Evolutionary conservation across 1,140 invertebrate genomes (phyloP).

Genomic region (Drosophila bipectinata): DNA sequence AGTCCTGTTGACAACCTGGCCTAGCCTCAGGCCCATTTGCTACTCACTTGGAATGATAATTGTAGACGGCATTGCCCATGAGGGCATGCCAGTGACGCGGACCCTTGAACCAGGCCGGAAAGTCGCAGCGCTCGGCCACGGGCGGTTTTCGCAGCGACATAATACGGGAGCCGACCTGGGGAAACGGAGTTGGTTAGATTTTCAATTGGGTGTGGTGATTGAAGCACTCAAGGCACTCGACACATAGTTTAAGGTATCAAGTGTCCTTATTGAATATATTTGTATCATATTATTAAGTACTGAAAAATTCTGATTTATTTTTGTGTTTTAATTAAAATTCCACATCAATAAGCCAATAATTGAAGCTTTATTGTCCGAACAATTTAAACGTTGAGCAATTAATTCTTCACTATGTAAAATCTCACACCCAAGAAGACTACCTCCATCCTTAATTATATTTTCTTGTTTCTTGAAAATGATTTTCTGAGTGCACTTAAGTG

Average conservation of each 20-base stretch:
- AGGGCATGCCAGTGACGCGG: constrained; percentile 83
- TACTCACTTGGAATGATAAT: constrained; percentile 84
- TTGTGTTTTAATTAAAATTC: no score
- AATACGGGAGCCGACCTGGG: constrained; percentile 82
- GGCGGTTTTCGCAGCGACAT: constrained; percentile 83
- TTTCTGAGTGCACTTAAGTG: constrained; percentile 40
- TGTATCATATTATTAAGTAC: no score
- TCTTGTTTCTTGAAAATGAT: constrained; percentile 16
- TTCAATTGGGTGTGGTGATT: not conserved
- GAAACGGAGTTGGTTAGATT: constrained; percentile 14
- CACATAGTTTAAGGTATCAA: not conserved
- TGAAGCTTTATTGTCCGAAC: no score
- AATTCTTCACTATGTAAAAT: not conserved
- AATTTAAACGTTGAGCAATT: not conserved
- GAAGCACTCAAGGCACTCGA: not conserved
- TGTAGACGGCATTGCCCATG: constrained; percentile 83
- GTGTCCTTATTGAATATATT: not conserved
- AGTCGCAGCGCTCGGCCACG: constrained; percentile 82
- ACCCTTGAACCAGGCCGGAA: constrained; percentile 83
- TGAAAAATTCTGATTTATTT: no score
- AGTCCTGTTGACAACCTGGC: constrained; percentile 57
- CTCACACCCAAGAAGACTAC: not conserved
- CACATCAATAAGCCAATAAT: no score
- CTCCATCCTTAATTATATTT: not conserved
- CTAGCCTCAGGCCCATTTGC: constrained; percentile 45